Evolutionary conservation across 2,797 vertebrate species (phyloP).

Genomic region (Sebastes diaconus): DNA sequence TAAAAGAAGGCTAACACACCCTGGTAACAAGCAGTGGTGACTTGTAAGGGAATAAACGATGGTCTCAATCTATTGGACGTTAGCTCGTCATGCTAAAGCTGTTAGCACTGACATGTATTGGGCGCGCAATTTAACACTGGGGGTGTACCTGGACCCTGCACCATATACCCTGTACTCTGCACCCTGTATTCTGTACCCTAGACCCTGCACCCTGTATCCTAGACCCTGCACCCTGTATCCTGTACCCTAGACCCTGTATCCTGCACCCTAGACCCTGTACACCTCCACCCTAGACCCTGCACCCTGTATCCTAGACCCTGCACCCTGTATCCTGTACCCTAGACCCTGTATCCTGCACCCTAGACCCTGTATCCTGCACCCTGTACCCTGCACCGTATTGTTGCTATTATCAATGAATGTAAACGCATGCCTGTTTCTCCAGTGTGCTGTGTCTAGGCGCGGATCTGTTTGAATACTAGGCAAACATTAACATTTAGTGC

Average conservation of each 20-base stretch:
- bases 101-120: slow-evolving; percentile 6
- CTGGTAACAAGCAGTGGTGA: rapidly evolving
- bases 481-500: neutral
- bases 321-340: no score
- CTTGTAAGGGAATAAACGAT: rapidly evolving
- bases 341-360: rapidly evolving
- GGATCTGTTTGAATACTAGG: neutral
- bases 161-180: no score
- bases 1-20: rapidly evolving
- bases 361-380: no score
- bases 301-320: no score
- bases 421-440: neutral
- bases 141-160: no score
- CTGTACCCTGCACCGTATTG: no score
- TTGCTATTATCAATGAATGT: neutral
- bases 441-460: rapidly evolving
- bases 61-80: neutral
- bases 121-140: slow-evolving; percentile 54
- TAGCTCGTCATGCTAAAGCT: slow-evolving; percentile 25
- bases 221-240: no score
- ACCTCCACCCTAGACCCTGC: no score
- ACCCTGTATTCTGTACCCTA: no score
- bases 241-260: rapidly evolving
- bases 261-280: no score
- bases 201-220: no score